Conservation (phyloP, 2,113 vertebrate species). For the Neogobius melanostomus region DNA sequence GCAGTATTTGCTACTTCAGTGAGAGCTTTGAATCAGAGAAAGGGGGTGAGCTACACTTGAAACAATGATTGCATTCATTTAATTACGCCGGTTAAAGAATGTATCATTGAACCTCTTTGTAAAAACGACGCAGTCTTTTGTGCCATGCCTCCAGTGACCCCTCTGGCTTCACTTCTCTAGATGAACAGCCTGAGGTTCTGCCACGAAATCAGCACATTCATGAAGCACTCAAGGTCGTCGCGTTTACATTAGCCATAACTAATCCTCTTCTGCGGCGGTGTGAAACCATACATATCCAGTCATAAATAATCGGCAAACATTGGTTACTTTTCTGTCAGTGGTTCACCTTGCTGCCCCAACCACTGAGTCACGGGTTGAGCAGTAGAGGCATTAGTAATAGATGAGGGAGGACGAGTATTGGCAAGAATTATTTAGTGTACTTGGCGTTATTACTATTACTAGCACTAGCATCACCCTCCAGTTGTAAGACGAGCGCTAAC, state of each 20-base stretch:
- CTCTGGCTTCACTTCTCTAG: slow-evolving; percentile 57
- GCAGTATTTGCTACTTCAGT: no score
- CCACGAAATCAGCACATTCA: slow-evolving; percentile 65
- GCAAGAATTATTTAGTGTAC: no score
- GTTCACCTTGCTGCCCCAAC: no score
- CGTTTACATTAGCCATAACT: slow-evolving; percentile 1
- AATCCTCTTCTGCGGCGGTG: not conserved
- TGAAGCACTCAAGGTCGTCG: slow-evolving; percentile 68
- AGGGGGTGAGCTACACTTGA: slow-evolving; percentile 35
- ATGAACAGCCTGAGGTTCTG: slow-evolving; percentile 58
- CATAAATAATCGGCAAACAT: not conserved
- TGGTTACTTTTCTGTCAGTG: not conserved
- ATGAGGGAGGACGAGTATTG: not conserved
- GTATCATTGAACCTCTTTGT: slow-evolving; percentile 50
- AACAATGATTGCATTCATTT: slow-evolving; percentile 44
- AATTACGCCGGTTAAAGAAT: slow-evolving; percentile 53
- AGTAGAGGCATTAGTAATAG: not conserved
- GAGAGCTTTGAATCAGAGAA: slow-evolving; percentile 49
- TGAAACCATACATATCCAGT: not conserved
- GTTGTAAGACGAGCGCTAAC: no score
- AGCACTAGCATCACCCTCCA: no score
- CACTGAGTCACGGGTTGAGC: not conserved
- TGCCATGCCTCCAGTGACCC: slow-evolving; percentile 48
- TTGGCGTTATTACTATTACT: no score
- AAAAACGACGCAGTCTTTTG: no score